Evolutionary conservation across 2,113 vertebrate species (phyloP), one percentile per base, ranked within the genome.

Genomic region (Neodontobutis hainanensis): DNA sequence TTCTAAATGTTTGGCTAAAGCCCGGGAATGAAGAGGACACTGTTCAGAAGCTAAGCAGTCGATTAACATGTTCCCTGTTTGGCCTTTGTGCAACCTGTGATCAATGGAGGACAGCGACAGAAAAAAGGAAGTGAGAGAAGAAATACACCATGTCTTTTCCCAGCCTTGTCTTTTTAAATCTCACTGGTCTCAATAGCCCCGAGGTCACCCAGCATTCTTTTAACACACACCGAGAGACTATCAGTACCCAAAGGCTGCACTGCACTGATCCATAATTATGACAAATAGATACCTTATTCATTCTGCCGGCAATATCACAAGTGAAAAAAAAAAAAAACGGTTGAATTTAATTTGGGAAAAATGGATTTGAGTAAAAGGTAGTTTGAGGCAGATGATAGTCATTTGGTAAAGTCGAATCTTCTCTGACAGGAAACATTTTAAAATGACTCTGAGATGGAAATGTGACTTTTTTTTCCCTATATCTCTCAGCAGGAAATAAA

Each of bases 211-310:
- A 1, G 12, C 57, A 64, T 64, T 73, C 46, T 48, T 77, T 60
- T 5, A 52, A 36, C 64, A 19, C 32, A 56, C 49, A 63, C 52
- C 57, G 6, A 66, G 16, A 10, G 42, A 58, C 58, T 27, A 5
- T 52, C 59, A 61, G 46, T 65, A 60, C 68, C 77, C 65, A 42
- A 34, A 59, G 71, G 75, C 80, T 50, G 61, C 70, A 46, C 46
- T n/a, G 60, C 74, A 68, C 50, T 63, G 65, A 74, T 73, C 71
- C 68, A 84, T 86, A 82, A 86, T 88, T 78, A 77, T 85, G 81
- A 85, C 85, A 80, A 87, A 87, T 81, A 61, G 79, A 73, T 65
- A 61, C 46, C 72, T 75, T 58, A 73, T 64, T 62, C 42, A 63
- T 77, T 38, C 70, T 68, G 44, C 61, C 2, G 35, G 65, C 72